Conservation (phyloP, 2,113 vertebrate genomes). For the Ctenomys sociabilis region DNA sequence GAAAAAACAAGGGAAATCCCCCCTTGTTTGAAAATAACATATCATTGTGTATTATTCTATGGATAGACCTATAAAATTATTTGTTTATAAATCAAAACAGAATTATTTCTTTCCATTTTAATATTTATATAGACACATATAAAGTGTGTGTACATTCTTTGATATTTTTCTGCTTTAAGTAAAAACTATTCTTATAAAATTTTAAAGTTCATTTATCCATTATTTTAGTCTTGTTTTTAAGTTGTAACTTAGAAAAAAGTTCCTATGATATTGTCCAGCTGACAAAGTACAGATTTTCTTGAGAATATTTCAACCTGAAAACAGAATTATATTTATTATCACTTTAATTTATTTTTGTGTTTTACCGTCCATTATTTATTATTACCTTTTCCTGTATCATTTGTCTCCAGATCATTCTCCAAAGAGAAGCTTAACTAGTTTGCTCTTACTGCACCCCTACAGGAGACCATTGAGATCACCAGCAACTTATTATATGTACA, state of each 20-base stretch:
- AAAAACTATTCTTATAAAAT: neutral
- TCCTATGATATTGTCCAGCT: neutral
- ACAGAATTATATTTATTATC: neutral
- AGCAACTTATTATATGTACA: neutral
- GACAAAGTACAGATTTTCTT: neutral
- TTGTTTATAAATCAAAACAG: neutral
- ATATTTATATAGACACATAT: neutral
- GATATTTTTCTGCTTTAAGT: neutral
- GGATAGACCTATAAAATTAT: neutral
- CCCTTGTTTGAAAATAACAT: neutral
- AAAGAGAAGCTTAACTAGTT: neutral
- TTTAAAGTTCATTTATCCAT: neutral
- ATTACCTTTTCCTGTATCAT: neutral
- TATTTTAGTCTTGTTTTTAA: neutral
- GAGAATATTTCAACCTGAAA: neutral
- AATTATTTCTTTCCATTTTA: neutral
- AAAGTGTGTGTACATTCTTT: neutral
- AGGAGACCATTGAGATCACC: neutral
- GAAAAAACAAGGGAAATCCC: neutral
- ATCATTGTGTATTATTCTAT: neutral
- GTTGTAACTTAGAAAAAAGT: neutral
- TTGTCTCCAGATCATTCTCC: neutral
- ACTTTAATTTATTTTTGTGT: neutral
- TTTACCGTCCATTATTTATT: neutral
- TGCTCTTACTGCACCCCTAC: neutral